These are phyloP conservation scores for Leptinotarsa juncta DNA, from an alignment of 2,888 invertebrate species.

Conservation along the genomic window DNA sequence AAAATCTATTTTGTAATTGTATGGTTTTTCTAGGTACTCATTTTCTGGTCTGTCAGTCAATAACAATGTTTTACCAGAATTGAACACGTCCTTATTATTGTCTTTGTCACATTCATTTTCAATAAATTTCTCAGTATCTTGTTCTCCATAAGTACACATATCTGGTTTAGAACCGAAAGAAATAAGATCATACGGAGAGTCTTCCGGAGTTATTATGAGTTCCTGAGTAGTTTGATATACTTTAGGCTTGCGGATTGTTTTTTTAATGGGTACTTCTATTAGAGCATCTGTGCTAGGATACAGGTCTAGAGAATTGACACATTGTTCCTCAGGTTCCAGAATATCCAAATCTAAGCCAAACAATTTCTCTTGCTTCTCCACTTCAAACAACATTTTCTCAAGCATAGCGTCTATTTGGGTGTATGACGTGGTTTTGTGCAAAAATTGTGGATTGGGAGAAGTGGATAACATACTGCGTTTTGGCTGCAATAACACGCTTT, in stretches of 20 bases:
- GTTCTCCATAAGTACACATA: not conserved
- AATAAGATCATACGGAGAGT: constrained; percentile 41
- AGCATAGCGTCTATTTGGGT: constrained; percentile 64
- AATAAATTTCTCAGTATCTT: constrained; percentile 53
- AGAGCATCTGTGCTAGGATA: constrained; percentile 62
- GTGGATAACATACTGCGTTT: constrained; percentile 54
- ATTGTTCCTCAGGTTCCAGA: constrained; percentile 54
- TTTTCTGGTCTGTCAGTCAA: constrained; percentile 49
- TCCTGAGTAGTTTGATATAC: constrained; percentile 60
- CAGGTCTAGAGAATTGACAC: constrained; percentile 61
- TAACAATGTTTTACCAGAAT: constrained; percentile 51
- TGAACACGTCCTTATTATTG: constrained; percentile 47
- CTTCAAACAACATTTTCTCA: constrained; percentile 64
- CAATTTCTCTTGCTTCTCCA: constrained; percentile 62
- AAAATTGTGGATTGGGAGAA: constrained; percentile 27
- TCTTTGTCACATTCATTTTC: constrained; percentile 22
- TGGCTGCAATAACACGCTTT: constrained; percentile 60
- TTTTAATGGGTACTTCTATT: constrained; percentile 64
- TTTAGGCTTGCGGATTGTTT: constrained; percentile 56
- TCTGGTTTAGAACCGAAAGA: constrained; percentile 39
- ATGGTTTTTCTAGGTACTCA: constrained; percentile 49
- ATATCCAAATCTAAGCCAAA: constrained; percentile 60
- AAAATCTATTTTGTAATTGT: constrained; percentile 49
- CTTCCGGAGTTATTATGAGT: constrained; percentile 49
- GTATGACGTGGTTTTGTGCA: constrained; percentile 53